phyloP scores from a whole-genome alignment of 2,113 vertebrate species.

The Sakesphorus luctuosus region DNA sequence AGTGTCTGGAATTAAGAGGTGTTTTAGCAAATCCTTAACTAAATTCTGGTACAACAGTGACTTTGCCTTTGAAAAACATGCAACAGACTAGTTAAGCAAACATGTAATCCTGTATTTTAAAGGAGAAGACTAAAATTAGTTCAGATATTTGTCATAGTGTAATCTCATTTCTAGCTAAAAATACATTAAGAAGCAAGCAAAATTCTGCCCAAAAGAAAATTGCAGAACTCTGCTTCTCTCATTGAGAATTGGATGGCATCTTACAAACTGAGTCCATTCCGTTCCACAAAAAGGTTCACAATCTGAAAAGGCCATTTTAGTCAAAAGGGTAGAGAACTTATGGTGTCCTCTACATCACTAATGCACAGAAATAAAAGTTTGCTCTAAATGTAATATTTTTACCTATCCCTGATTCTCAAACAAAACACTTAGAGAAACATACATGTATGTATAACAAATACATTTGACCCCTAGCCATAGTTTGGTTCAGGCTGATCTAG shows the following conservation, averaged over 20 bases:
- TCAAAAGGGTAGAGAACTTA: background rate
- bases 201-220: background rate
- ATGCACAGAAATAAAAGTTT: background rate
- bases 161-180: background rate
- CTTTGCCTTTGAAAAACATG: background rate
- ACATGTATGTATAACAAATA: background rate
- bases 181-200: background rate
- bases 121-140: background rate
- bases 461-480: background rate
- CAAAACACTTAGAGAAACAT: background rate
- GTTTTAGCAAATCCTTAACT: background rate
- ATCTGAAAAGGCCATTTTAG: background rate
- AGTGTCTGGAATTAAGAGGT: background rate
- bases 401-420: background rate
- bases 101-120: background rate
- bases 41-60: background rate
- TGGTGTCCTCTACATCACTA: background rate
- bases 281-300: background rate
- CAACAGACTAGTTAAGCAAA: background rate
- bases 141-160: background rate
- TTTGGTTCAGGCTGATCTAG: background rate
- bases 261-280: background rate
- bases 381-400: background rate
- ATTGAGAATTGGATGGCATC: background rate
- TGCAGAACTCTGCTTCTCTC: background rate